Evolutionary conservation across 2,888 invertebrate species (phyloP).

Genomic region (Chirona hameri): DNA sequence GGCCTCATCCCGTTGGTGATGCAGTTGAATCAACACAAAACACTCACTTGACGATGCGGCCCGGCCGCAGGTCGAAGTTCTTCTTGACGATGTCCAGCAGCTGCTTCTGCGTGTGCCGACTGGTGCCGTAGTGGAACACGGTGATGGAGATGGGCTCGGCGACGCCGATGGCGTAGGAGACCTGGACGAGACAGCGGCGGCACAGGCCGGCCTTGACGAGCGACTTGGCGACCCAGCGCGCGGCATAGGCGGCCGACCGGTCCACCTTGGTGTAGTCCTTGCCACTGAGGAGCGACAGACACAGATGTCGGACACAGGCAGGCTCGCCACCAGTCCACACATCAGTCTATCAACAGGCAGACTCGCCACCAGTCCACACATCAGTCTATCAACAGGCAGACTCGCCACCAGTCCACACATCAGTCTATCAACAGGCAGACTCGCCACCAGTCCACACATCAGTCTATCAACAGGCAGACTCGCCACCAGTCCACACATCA

Average conservation of each 20-base stretch:
- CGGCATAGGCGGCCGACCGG: conserved; percentile 93
- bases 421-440: too few species aligned
- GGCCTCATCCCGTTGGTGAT: too few species aligned
- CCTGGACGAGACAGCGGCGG: conserved; percentile 93
- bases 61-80: conserved; percentile 96
- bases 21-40: too few species aligned
- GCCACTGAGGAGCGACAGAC: conserved; percentile 59
- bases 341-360: too few species aligned
- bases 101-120: conserved; percentile 73
- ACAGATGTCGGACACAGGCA: too few species aligned
- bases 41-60: conserved; percentile 94
- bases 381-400: too few species aligned
- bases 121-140: conserved; percentile 96
- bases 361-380: too few species aligned
- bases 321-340: too few species aligned
- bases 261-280: conserved; percentile 98
- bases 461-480: too few species aligned
- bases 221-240: conserved; percentile 98
- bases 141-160: conserved; percentile 96
- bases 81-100: conserved; percentile 80
- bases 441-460: too few species aligned
- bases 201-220: conserved; percentile 91
- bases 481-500: too few species aligned
- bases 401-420: too few species aligned
- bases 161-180: conserved; percentile 97